These are phyloP conservation scores for Gobio gobio DNA, from an alignment of 2,113 vertebrate species.

Conservation along the genomic window DNA sequence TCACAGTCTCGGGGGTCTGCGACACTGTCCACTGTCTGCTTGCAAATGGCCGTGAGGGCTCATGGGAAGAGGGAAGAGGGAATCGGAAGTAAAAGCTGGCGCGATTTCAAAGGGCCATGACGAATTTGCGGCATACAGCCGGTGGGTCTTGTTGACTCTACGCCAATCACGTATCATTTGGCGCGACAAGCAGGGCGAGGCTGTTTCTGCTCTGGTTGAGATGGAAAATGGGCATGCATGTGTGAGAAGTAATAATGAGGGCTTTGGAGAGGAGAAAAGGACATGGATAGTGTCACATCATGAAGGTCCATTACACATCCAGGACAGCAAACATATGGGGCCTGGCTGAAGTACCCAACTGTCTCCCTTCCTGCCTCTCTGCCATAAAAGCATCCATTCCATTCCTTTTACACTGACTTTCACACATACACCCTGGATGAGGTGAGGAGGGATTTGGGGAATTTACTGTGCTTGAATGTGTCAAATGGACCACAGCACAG, in stretches of 20 bases:
- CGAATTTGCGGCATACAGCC: slow-evolving; percentile 27
- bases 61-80: slow-evolving; percentile 58
- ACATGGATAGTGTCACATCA: slow-evolving; percentile 23
- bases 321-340: slow-evolving; percentile 72
- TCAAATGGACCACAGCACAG: slow-evolving; percentile 64
- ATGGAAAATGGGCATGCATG: neutral
- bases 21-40: slow-evolving; percentile 21
- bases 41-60: slow-evolving; percentile 14
- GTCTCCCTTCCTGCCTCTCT: neutral
- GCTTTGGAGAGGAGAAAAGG: slow-evolving; percentile 41
- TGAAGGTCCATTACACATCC: slow-evolving; percentile 66
- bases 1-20: slow-evolving; percentile 30
- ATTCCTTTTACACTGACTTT: slow-evolving; percentile 18
- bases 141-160: slow-evolving; percentile 36
- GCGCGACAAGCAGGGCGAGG: neutral
- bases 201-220: slow-evolving; percentile 9
- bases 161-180: slow-evolving; percentile 41
- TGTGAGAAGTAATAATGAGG: slow-evolving; percentile 55
- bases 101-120: slow-evolving; percentile 51
- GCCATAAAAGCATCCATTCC: slow-evolving; percentile 18
- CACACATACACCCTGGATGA: slow-evolving; percentile 17
- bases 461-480: slow-evolving; percentile 59
- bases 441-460: slow-evolving; percentile 22
- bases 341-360: slow-evolving; percentile 20
- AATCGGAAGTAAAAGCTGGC: slow-evolving; percentile 47